Base-by-base conservation (phyloP, 2,797 vertebrate species). In the Huso huso region DNA sequence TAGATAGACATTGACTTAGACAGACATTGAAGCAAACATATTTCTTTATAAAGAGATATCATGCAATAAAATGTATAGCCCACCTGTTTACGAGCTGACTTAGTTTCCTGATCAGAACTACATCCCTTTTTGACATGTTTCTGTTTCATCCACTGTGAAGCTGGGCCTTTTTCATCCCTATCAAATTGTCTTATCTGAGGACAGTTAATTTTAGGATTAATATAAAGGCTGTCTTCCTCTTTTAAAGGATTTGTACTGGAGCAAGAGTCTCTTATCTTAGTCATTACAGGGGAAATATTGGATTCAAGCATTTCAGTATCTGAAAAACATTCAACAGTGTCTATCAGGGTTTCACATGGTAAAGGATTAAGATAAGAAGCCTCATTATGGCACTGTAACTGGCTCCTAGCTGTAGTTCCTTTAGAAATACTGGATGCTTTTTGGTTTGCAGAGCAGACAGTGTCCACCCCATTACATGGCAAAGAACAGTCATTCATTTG, bases 131-230 rank as follows among this genome's bases (percentile, higher is more conserved):
- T 83, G 81, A 79, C 85, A 85, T 88, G 82, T 89, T 90, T 83
- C 84, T 84, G 80, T 89, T 78, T 82, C 80, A 79, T 81, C 75
- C 70, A 66, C 69, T 70, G 79, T 75, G 78, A 74, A 78, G 76
- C 75, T 60, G 73, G 69, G 72, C 70, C 77, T 75, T 74, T 74
- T 79, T 76, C 78, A 71, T 73, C 82, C 64, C 78, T 89, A 89
- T 91, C 89, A 72, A 74, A 76, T 76, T 74, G 82, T 81, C 83
- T 87, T 83, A 89, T 91, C 88, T 71, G 66, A 66, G 78, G 81
- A 85, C 82, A 81, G 84, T 89, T 91, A 83, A 90, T 90, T 90
- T 89, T 83, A 76, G 88, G 88, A 91, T 90, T 89, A 88, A 84
- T 84, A 78, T 79, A 78, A 78, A 83, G 70, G 77, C 83, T 68